Conservation (phyloP, 2,797 vertebrate genomes). For the Kryptolebias ocellatus region DNA sequence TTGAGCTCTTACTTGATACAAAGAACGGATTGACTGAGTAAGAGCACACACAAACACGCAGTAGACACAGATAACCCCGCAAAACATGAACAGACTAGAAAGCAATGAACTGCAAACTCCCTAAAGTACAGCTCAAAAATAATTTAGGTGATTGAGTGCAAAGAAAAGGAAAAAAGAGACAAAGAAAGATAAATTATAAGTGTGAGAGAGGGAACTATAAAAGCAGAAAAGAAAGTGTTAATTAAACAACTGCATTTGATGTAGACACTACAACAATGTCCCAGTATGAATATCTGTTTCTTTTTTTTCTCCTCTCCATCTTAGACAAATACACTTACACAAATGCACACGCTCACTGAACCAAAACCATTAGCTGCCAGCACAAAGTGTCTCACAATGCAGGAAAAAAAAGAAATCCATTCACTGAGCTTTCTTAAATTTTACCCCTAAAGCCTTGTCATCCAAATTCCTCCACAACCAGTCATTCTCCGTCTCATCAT, state of each 20-base stretch:
- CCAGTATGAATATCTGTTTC: too few species aligned
- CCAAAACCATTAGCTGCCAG: constrained; percentile 44
- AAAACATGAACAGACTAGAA: constrained; percentile 48
- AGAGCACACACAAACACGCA: constrained; percentile 15
- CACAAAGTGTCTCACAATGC: constrained; percentile 48
- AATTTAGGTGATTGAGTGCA: constrained; percentile 52
- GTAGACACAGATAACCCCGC: constrained; percentile 28
- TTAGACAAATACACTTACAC: constrained; percentile 23
- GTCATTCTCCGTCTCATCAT: constrained; percentile 14
- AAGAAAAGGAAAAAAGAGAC: constrained; percentile 19
- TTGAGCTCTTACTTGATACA: constrained; percentile 3
- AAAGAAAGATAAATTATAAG: constrained; percentile 32
- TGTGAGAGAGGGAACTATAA: constrained; percentile 20
- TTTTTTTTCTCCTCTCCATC: constrained; percentile 15
- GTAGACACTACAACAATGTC: too few species aligned
- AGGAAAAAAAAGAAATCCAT: constrained; percentile 27
- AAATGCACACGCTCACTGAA: constrained; percentile 35
- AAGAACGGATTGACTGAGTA: constrained; percentile 30
- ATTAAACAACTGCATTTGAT: constrained; percentile 43
- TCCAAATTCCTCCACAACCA: constrained; percentile 47
- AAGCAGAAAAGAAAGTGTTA: constrained; percentile 31
- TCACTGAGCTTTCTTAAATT: constrained; percentile 40
- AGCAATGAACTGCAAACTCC: constrained; percentile 55
- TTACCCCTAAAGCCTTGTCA: constrained; percentile 52
- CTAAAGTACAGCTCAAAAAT: constrained; percentile 43